Evolutionary conservation across 2,888 invertebrate species (phyloP).

Genomic region (Pedicia rivosa): DNA sequence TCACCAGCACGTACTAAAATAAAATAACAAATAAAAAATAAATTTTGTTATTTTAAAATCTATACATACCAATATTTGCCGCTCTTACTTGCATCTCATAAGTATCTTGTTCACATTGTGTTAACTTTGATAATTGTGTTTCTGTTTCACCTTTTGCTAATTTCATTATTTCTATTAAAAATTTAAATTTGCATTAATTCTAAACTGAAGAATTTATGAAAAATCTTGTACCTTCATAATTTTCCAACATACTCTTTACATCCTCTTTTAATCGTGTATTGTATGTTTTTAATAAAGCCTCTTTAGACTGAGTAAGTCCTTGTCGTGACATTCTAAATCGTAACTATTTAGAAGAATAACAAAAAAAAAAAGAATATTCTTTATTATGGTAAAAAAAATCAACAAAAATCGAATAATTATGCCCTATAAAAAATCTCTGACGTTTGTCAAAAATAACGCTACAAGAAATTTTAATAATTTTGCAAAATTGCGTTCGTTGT

Average conservation of each 20-base stretch:
- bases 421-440: too few species aligned
- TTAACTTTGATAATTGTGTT: slow-evolving; percentile 74
- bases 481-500: too few species aligned
- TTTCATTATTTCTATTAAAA: slow-evolving; percentile 68
- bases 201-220: slow-evolving; percentile 1
- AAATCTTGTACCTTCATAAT: slow-evolving; percentile 64
- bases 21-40: neutral
- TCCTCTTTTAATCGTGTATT: slow-evolving; percentile 90
- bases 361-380: slow-evolving; percentile 11
- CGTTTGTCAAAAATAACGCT: too few species aligned
- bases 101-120: slow-evolving; percentile 88
- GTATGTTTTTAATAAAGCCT: slow-evolving; percentile 88
- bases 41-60: neutral
- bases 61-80: slow-evolving; percentile 63
- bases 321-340: slow-evolving; percentile 26
- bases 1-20: slow-evolving; percentile 82
- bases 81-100: slow-evolving; percentile 95
- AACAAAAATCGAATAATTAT: slow-evolving; percentile 2
- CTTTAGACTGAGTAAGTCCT: slow-evolving; percentile 79
- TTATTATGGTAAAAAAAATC: neutral
- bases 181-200: too few species aligned
- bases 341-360: slow-evolving; percentile 14
- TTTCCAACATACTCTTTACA: slow-evolving; percentile 93
- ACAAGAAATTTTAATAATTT: too few species aligned
- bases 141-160: slow-evolving; percentile 81